Conservation (phyloP, 2,888 invertebrate genomes). For the Epirrhoe alternata region DNA sequence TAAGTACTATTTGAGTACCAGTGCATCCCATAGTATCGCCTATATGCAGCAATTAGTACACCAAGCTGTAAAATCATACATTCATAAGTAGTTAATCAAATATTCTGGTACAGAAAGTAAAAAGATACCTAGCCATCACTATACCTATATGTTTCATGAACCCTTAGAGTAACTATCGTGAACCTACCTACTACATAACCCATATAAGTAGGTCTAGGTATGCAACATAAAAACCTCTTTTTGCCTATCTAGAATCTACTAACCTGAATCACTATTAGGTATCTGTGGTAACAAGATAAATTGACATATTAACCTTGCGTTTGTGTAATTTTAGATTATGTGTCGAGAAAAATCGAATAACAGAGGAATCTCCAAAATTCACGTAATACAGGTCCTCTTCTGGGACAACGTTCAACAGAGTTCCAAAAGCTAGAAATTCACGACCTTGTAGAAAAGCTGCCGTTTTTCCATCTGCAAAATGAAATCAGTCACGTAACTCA, state of each 20-base stretch:
- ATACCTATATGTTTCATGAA: no score
- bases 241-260: background rate
- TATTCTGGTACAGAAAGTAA: no score
- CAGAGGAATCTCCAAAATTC: slow-evolving; percentile 75
- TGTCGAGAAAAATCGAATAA: slow-evolving; percentile 68
- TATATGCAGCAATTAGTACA: slow-evolving; percentile 69
- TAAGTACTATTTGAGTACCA: slow-evolving; percentile 67
- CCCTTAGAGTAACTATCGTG: no score
- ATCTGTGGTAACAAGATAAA: background rate
- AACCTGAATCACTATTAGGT: background rate
- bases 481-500: no score
- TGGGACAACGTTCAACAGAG: slow-evolving; percentile 68
- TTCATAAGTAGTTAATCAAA: background rate
- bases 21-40: slow-evolving; percentile 67
- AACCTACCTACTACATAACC: no score
- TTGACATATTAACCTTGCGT: slow-evolving; percentile 58
- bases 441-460: slow-evolving; percentile 74
- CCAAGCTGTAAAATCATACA: slow-evolving; percentile 59
- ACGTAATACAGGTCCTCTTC: slow-evolving; percentile 78
- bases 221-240: no score
- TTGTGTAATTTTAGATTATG: slow-evolving; percentile 56
- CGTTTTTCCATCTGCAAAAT: slow-evolving; percentile 73
- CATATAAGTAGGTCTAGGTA: no score
- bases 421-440: slow-evolving; percentile 70
- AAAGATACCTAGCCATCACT: no score